Percentiles rank a stretch among this genome's conserved stretches.
phyloP scores from a whole-genome alignment of 2,888 invertebrate genomes.

The Corythucha ciliata region DNA sequence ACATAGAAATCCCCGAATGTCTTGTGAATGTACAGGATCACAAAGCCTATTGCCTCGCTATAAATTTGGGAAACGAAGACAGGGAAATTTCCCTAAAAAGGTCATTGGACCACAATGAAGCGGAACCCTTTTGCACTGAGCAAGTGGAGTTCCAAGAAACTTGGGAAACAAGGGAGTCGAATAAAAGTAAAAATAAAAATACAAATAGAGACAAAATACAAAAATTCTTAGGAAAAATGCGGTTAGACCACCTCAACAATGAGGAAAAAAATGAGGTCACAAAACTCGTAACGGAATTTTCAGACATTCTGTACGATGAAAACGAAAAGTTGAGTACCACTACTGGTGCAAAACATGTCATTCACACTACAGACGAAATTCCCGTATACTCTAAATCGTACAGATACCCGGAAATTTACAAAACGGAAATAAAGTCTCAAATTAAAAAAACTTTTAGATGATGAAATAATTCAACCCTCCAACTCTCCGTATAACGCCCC shows the following conservation, averaged over 20 bases:
- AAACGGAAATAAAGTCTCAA: constrained; percentile 37
- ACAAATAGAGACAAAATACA: constrained; percentile 21
- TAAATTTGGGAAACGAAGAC: too few relatives aligned
- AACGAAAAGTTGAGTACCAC: constrained; percentile 37
- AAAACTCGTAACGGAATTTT: constrained; percentile 33
- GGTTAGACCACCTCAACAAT: constrained; percentile 30
- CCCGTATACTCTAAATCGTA: constrained; percentile 39
- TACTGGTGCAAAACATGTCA: constrained; percentile 38
- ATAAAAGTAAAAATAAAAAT: too few relatives aligned
- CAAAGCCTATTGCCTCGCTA: too few relatives aligned
- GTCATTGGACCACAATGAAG: too few relatives aligned
- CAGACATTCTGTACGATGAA: constrained; percentile 38
- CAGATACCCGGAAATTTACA: constrained; percentile 39
- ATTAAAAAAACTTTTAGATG: not conserved
- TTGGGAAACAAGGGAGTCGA: too few relatives aligned
- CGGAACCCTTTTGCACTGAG: too few relatives aligned
- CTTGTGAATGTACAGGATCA: too few relatives aligned
- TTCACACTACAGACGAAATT: constrained; percentile 34
- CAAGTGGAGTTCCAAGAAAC: too few relatives aligned
- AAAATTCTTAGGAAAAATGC: constrained; percentile 18
- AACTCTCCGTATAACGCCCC: constrained; percentile 4
- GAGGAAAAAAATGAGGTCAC: constrained; percentile 35
- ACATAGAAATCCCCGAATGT: too few relatives aligned
- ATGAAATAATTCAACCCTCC: not conserved
- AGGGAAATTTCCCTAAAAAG: too few relatives aligned